Evolutionary conservation across 1,140 invertebrate genomes (phyloP), one percentile per base, ranked within the genome.

Genomic region (Bombus sylvicola): DNA sequence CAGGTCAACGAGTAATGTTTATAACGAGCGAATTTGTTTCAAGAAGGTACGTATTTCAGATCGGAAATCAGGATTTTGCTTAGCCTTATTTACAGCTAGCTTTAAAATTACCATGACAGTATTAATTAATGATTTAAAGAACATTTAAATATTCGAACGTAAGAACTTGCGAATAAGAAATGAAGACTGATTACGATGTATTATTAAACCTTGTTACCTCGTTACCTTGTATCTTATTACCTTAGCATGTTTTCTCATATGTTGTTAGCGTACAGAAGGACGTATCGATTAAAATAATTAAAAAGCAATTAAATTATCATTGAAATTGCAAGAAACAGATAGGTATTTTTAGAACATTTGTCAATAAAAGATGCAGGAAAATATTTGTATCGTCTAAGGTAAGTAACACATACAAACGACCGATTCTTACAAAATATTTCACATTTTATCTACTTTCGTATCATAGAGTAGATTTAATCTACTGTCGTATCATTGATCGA

Each of bases 231-330:
- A 53, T 53, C 47, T 22, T 53, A 6, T 10, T 53, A 41, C 43
- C 4, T 57, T 10, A 47, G n/a, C 43, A 1, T 12, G 9, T 64
- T 64, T n/a, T 41, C 12, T 39, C 41, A 4, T 18, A 10, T 15
- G 34, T 47, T 3, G 12, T 47, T 68, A 34, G 25, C 22, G 15
- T 22, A 2, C 2, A 31, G 18, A 25, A 78, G 62, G n/a, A 43
- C 76, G n/a, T 53, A 34, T 37, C 31, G 31, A 80, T 80, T 80
- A 80, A 53, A 28, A 28, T 31, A 13, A 80, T 80, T 80, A 80
- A 53, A 10, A 9, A n/a, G 77, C 28, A 69, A 80, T 80, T 18
- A 68, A 28, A 31, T 28, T 25, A 28, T 57, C 25, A 78, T 66
- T 34, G 13, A 28, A 25, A 41, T 13, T 22, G 47, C 73, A 37